A percentile compares a stretch with the other conserved stretches of the same genome.
phyloP scores from a whole-genome alignment of 2,888 invertebrate genomes.

The Pediacus dermestoides region DNA sequence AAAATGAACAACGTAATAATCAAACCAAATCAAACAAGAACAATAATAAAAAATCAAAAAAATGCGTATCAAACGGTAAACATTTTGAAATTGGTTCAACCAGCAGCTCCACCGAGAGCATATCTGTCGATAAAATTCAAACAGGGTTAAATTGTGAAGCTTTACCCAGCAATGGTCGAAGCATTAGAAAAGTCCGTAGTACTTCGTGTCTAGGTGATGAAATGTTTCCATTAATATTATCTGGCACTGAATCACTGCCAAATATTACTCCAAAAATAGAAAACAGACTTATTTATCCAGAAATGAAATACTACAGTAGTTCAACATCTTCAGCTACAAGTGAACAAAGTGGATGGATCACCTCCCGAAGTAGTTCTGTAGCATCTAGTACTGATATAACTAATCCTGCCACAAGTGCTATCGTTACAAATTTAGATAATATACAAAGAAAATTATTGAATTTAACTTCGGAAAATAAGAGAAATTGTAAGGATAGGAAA shows the following conservation, averaged over 20 bases:
- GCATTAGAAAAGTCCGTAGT: constrained; percentile 56
- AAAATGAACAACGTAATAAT: constrained; percentile 8
- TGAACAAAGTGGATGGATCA: constrained; percentile 86
- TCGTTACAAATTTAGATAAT: constrained; percentile 30
- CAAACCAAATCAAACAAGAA: constrained; percentile 20
- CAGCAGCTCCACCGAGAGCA: constrained; percentile 39
- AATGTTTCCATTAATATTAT: constrained; percentile 45
- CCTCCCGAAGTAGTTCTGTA: constrained; percentile 67
- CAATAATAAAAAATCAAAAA: constrained; percentile 24
- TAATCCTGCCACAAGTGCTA: constrained; percentile 31
- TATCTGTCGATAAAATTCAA: constrained; percentile 24
- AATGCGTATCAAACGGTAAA: constrained; percentile 17
- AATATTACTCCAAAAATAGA: constrained; percentile 58
- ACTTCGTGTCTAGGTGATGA: constrained; percentile 58
- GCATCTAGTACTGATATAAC: constrained; percentile 49
- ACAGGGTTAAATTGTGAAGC: constrained; percentile 29
- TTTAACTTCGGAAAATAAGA: constrained; percentile 28
- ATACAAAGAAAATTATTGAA: constrained; percentile 32
- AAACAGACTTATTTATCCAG: constrained; percentile 29
- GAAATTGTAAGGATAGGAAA: constrained; percentile 27
- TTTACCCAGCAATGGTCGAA: constrained; percentile 19
- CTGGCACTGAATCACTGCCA: constrained; percentile 65
- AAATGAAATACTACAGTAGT: constrained; percentile 33
- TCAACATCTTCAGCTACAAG: constrained; percentile 65
- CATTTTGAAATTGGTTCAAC: constrained; percentile 33